These are phyloP conservation scores for Python bivittatus DNA, from an alignment of 2,113 vertebrate genomes.

Conservation along the genomic window DNA sequence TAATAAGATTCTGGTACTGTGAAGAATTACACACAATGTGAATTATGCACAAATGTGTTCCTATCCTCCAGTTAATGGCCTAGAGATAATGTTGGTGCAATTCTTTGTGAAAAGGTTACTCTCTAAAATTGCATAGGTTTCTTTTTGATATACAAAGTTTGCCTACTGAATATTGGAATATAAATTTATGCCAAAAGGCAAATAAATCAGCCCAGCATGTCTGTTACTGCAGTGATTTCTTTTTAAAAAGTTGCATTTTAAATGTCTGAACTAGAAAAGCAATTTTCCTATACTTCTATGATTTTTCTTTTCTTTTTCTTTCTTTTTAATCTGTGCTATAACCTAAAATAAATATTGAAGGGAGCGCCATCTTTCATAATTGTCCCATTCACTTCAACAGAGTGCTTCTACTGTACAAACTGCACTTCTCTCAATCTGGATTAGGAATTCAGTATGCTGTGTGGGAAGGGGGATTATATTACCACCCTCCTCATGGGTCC, in stretches of 20 bases:
- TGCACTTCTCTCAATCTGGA: not conserved
- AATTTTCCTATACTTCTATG: not conserved
- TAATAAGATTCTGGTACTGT: not conserved
- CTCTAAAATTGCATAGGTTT: not conserved
- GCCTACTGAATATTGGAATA: not conserved
- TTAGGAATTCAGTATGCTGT: not conserved
- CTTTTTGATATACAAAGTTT: constrained; percentile 3
- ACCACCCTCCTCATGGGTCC: not conserved
- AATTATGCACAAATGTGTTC: not conserved
- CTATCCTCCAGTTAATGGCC: not conserved
- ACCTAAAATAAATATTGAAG: not conserved
- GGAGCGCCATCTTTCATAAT: not conserved
- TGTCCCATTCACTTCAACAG: not conserved
- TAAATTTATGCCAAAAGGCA: constrained; percentile 4
- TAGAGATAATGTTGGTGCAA: constrained; percentile 6
- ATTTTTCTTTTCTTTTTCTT: not conserved
- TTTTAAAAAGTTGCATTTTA: not conserved
- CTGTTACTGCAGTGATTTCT: not conserved
- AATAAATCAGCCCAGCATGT: not conserved
- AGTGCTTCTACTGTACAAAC: not conserved
- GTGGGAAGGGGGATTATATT: too few species aligned
- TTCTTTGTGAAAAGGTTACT: not conserved
- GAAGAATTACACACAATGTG: not conserved
- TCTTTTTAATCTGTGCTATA: not conserved
- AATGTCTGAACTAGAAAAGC: not conserved